Conservation (phyloP, 2,797 vertebrate species). For the Notamacropus eugenii region DNA sequence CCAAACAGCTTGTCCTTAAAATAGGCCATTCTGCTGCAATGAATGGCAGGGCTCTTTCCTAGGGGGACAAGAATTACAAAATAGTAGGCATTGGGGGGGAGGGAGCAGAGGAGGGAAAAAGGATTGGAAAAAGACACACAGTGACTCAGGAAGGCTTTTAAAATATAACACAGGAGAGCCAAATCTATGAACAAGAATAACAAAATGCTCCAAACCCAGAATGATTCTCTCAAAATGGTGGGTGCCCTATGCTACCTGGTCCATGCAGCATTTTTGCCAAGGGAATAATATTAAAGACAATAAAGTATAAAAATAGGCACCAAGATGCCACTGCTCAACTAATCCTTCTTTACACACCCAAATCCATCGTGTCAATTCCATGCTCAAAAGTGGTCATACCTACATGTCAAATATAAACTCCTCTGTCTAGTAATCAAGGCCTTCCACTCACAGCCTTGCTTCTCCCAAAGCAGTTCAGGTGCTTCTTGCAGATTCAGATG, state of each 20-base stretch:
- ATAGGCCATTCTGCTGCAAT: slow-evolving; percentile 58
- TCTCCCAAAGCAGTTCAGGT: not conserved
- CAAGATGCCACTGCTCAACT: not conserved
- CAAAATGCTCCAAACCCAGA: not conserved
- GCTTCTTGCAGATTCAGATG: not conserved
- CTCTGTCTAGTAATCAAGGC: not conserved
- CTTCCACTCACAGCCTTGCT: not conserved
- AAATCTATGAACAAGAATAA: not conserved
- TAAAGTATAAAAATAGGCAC: slow-evolving; percentile 32
- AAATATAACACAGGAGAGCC: not conserved
- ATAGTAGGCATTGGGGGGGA: not conserved
- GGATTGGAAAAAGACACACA: not conserved
- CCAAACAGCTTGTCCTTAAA: slow-evolving; percentile 53
- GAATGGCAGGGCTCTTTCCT: slow-evolving; percentile 53
- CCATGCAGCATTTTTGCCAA: not conserved
- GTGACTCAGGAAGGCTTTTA: slow-evolving; percentile 2
- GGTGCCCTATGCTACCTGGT: not conserved
- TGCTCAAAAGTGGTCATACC: not conserved
- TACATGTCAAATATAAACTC: not conserved
- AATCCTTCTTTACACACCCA: not conserved
- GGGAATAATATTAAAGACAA: slow-evolving; percentile 31
- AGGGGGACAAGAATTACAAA: slow-evolving; percentile 53
- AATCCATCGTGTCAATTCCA: not conserved
- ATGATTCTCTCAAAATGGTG: not conserved
- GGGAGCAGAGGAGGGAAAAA: not conserved